phyloP scores from a whole-genome alignment of 1,140 invertebrate genomes.

The silkworm (Bombyx mori) region ASM3026992v2 NC_085114.1:7508001-7508500 shows the following conservation, averaged over 20 bases:
- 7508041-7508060: constrained; percentile 3
- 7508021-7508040: not conserved
- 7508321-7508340: not conserved
- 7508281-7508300: not conserved
- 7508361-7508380: not conserved
- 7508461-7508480: constrained; percentile 69
- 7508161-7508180: constrained; percentile 21
- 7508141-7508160: constrained; percentile 38
- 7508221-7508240: not conserved
- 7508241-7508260: not conserved
- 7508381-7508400: not conserved
- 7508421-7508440: too few species aligned
- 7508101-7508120: constrained; percentile 69
- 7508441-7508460: constrained; percentile 39
- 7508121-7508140: constrained; percentile 55
- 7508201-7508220: constrained; percentile 41
- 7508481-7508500: constrained; percentile 69
- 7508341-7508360: not conserved
- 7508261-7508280: not conserved
- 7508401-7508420: too few species aligned
- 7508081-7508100: constrained; percentile 58
- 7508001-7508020: constrained; percentile 1
- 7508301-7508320: not conserved
- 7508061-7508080: constrained; percentile 65
- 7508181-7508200: constrained; percentile 58